Evolutionary conservation across 1,140 invertebrate species (phyloP).

Genomic region (Dreissena rostriformis): DNA sequence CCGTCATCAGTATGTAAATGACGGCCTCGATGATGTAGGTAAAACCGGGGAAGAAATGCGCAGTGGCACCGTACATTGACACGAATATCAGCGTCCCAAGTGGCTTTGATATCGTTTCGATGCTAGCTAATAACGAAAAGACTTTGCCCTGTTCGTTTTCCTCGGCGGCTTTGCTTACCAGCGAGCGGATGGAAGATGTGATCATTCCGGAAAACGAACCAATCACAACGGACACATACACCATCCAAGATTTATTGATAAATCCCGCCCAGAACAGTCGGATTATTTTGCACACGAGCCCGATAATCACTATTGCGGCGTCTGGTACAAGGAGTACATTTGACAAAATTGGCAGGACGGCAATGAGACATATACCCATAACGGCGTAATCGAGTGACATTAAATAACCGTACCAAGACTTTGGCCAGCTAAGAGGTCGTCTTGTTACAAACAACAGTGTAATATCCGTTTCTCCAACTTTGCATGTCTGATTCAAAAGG

Average conservation of each 20-base stretch:
- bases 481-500: no score
- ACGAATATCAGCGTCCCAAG: conserved; percentile 73
- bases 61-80: no score
- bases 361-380: conserved; percentile 74
- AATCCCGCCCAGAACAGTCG: conserved; percentile 74
- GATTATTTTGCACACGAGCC: conserved; percentile 74
- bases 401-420: conserved; percentile 79
- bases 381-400: conserved; percentile 77
- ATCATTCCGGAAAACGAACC: conserved; percentile 75
- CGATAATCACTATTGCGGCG: conserved; percentile 71
- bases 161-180: conserved; percentile 75
- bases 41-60: conserved; percentile 76
- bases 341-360: no score
- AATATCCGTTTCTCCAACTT: no score
- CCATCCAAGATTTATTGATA: conserved; percentile 66
- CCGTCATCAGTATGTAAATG: conserved; percentile 67
- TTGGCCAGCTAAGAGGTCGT: conserved; percentile 75
- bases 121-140: conserved; percentile 75
- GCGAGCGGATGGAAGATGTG: conserved; percentile 73
- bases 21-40: conserved; percentile 73
- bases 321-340: conserved; percentile 68
- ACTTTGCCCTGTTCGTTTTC: conserved; percentile 75
- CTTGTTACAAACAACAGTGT: conserved; percentile 74
- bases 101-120: conserved; percentile 76
- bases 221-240: conserved; percentile 72